Evolutionary conservation across 2,113 vertebrate species (phyloP).

Genomic region (Coracopsis vasa): DNA sequence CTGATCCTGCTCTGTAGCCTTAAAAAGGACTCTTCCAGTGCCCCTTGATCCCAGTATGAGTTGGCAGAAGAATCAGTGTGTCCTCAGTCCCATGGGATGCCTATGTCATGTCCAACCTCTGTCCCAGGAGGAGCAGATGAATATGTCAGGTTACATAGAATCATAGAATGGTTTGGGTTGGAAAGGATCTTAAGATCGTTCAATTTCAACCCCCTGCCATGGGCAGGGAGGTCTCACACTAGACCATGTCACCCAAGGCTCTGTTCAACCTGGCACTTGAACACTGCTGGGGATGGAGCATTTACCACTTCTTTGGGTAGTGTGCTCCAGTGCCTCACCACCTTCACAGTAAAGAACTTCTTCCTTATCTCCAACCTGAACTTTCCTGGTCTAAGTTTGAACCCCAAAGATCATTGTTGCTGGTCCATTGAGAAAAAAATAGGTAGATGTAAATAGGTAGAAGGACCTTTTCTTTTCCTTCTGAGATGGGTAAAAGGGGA

Average conservation of each 20-base stretch:
- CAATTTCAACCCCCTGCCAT: no score
- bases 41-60: neutral
- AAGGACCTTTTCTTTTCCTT: neutral
- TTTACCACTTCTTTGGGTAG: neutral
- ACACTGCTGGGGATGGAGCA: neutral
- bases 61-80: neutral
- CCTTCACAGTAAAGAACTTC: neutral
- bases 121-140: neutral
- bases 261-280: neutral
- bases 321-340: neutral
- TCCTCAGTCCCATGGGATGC: neutral
- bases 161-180: no score
- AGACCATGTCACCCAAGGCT: neutral
- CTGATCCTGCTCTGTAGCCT: neutral
- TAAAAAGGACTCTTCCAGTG: neutral
- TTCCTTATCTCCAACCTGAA: neutral
- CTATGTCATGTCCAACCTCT: neutral
- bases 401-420: neutral
- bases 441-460: neutral
- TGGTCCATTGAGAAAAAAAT: neutral
- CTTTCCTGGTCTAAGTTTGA: neutral
- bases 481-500: neutral
- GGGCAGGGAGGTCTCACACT: neutral
- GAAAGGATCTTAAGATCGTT: no score
- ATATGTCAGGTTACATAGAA: neutral